phyloP scores from a whole-genome alignment of 2,113 vertebrate genomes.

The Lasiurus cinereus region DNA sequence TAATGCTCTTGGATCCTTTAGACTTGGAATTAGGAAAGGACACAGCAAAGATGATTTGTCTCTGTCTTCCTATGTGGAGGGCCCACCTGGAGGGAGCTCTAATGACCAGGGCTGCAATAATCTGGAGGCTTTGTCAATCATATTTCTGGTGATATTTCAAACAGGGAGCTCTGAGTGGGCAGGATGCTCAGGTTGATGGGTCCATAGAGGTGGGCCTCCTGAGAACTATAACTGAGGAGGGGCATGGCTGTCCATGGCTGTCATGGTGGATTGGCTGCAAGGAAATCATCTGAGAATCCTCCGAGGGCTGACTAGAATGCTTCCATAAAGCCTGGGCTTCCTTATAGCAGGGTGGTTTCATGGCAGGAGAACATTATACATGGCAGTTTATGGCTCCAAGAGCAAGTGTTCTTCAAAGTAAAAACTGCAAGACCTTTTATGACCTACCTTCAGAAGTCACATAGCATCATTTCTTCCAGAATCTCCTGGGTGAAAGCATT shows the following conservation, averaged over 20 bases:
- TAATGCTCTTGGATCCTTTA: not conserved
- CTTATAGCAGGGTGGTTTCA: not conserved
- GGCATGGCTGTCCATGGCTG: not conserved
- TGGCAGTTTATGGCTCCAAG: not conserved
- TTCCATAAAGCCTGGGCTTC: not conserved
- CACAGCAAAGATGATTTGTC: not conserved
- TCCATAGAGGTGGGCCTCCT: not conserved
- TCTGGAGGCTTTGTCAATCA: not conserved
- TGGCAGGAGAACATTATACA: not conserved
- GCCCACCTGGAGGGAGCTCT: not conserved
- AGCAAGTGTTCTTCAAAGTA: not conserved
- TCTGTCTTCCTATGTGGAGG: not conserved
- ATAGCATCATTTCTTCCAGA: not conserved
- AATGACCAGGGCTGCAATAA: not conserved
- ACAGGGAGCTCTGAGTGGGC: not conserved
- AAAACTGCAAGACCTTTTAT: not conserved
- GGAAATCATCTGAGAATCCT: not conserved
- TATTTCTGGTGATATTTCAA: not conserved
- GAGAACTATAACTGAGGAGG: not conserved
- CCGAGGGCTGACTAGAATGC: not conserved
- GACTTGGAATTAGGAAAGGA: not conserved
- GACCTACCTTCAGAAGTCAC: not conserved
- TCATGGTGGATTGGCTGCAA: not conserved
- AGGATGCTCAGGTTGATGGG: not conserved
- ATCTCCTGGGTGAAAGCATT: not conserved